Base-by-base conservation (phyloP, 2,113 vertebrate species). In the Rhinopomastus cyanomelas region DNA sequence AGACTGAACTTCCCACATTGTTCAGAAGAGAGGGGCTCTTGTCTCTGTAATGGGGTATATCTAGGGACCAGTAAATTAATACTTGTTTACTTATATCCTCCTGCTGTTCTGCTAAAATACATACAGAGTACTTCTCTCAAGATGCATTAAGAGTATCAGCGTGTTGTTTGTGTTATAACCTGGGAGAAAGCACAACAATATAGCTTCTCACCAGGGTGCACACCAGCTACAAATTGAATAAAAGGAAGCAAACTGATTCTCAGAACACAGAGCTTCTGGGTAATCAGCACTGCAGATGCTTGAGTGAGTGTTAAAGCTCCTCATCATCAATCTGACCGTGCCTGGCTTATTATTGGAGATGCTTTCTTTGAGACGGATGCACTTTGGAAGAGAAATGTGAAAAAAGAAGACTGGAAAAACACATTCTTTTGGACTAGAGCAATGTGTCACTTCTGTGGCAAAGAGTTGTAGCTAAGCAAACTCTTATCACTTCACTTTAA, bases 61-160 rank as follows among this genome's bases (percentile, higher is more conserved):
- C 86, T 82, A 74, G 88, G 82, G 87, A 91, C 83, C 11, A 8
- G 76, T 92, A 96, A 96, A 96, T 96, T 95, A 96, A 96, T 93
- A 91, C 93, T 95, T 96, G 93, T 94, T 96, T 96, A 94, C 95
- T 94, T 92, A 92, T 80, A 90, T 89, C 88, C 80, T 89, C 95
- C 94, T 81, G 85, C 95, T 94, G 94, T 78, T 92, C 82, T 73
- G 84, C 79, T 92, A 78, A 94, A 90, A 86, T 34, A 56, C 93
- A 86, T 84, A 81, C 69, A 73, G 94, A 96, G 76, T 51, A 55
- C 88, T 93, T 81, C 69, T 78, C 95, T 94, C 68, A 37, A 73
- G 87, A 92, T 91, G 85, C 93, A 96, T 94, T 96, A 94, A 94
- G 93, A 64, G 30, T 79, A 89, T 93, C 91, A 94, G 95, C 88